Evolutionary conservation across 64 coral and sea anemone genomes (phyloP).

Genomic region (Catalaphyllia jardinei): DNA sequence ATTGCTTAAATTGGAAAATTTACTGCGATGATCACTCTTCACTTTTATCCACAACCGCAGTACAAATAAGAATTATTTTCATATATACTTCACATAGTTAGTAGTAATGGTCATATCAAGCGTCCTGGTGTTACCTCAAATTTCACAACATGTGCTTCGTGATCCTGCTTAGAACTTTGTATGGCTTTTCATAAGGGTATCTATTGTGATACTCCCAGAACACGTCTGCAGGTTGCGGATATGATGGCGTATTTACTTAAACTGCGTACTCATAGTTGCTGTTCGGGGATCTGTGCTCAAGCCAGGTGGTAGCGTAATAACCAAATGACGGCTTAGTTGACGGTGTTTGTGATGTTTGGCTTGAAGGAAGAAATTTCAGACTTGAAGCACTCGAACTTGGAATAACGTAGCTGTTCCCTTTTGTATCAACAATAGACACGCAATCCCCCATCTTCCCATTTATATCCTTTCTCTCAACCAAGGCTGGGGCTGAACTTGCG

Average conservation of each 20-base stretch:
- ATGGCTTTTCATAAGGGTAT: not conserved
- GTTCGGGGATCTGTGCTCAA: conserved; percentile 16
- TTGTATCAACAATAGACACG: not conserved
- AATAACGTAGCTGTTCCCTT: conserved; percentile 61
- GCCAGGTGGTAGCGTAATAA: conserved; percentile 48
- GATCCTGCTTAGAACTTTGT: not conserved
- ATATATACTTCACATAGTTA: no score
- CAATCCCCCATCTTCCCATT: no score
- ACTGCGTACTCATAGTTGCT: not conserved
- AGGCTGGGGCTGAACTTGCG: not conserved
- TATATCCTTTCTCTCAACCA: not conserved
- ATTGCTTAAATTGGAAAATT: no score
- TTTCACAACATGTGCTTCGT: not conserved
- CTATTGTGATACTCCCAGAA: not conserved
- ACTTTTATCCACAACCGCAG: no score
- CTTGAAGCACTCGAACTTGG: not conserved
- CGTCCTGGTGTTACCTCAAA: not conserved
- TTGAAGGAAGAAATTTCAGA: conserved; percentile 29
- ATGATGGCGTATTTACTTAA: not conserved
- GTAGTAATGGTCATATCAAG: not conserved
- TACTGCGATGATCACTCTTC: no score
- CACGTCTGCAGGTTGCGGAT: not conserved
- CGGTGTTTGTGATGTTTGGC: conserved; percentile 38
- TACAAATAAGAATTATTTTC: no score
- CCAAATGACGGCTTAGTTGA: not conserved